phyloP scores from a whole-genome alignment of 2,888 invertebrate genomes.

The Cryptus viduatorius region DNA sequence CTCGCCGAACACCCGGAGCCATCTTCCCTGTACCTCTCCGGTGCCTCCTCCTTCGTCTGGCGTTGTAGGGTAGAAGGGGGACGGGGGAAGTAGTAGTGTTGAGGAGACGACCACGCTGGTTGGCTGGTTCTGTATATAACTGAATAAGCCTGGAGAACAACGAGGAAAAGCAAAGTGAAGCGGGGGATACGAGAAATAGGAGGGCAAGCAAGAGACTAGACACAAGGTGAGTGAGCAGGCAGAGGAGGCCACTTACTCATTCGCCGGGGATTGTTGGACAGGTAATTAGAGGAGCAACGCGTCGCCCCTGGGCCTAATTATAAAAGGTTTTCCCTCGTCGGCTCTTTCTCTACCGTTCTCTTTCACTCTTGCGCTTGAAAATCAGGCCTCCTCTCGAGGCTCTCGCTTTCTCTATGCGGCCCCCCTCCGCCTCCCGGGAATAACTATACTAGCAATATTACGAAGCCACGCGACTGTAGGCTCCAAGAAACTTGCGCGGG shows the following conservation, averaged over 20 bases:
- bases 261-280: constrained; percentile 82
- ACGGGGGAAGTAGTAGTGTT: background rate
- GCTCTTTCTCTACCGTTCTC: constrained; percentile 61
- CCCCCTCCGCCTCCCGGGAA: constrained; percentile 25
- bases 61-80: constrained; percentile 34
- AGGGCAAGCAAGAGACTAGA: constrained; percentile 44
- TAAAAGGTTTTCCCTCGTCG: constrained; percentile 75
- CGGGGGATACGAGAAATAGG: constrained; percentile 14
- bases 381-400: constrained; percentile 59
- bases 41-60: constrained; percentile 17
- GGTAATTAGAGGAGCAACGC: constrained; percentile 84
- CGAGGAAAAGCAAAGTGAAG: constrained; percentile 51
- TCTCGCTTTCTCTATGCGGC: constrained; percentile 53
- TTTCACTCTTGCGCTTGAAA: constrained; percentile 56
- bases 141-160: constrained; percentile 68
- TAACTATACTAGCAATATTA: constrained; percentile 60
- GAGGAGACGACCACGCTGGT: constrained; percentile 37
- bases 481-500: constrained; percentile 13
- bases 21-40: constrained; percentile 21
- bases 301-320: constrained; percentile 84
- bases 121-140: constrained; percentile 63
- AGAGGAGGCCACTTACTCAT: constrained; percentile 79
- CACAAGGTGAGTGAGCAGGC: constrained; percentile 55
- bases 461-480: constrained; percentile 30
- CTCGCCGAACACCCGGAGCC: constrained; percentile 42